These are phyloP conservation scores for Pedionomus torquatus DNA, from an alignment of 2,113 vertebrate genomes.

Conservation along the genomic window DNA sequence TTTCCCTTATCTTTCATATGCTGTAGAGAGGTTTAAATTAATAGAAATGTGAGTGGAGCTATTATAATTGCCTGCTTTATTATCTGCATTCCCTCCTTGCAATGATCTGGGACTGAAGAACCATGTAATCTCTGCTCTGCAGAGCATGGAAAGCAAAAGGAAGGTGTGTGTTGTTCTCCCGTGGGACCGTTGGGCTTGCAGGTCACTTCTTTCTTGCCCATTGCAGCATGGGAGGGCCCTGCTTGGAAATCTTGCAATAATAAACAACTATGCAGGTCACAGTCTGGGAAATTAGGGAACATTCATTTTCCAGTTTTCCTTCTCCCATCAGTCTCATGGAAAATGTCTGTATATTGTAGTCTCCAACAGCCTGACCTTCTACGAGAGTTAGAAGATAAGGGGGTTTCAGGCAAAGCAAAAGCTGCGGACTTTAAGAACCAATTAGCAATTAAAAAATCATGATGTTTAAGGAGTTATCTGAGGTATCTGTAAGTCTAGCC, in stretches of 20 bases:
- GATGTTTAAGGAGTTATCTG: neutral
- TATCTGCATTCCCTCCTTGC: neutral
- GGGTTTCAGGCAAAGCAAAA: neutral
- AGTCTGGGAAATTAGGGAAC: neutral
- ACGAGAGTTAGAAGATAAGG: neutral
- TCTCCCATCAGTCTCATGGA: neutral
- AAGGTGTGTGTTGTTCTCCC: accelerated
- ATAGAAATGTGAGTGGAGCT: slow-evolving; percentile 9
- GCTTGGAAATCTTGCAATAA: neutral
- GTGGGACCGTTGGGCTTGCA: accelerated
- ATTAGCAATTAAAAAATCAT: neutral
- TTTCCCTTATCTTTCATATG: neutral
- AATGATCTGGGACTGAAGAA: neutral
- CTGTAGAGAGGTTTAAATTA: slow-evolving; percentile 18
- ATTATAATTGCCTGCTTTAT: neutral
- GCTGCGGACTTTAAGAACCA: neutral
- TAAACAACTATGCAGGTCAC: neutral
- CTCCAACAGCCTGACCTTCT: neutral
- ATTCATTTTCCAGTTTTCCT: neutral
- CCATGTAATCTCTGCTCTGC: accelerated
- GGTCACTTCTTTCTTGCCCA: neutral
- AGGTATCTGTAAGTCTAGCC: neutral
- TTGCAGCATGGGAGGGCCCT: neutral
- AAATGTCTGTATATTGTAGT: neutral
- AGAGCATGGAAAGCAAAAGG: accelerated